Conservation (phyloP, 2,888 invertebrate species). For the Scaeva pyrastri region DNA sequence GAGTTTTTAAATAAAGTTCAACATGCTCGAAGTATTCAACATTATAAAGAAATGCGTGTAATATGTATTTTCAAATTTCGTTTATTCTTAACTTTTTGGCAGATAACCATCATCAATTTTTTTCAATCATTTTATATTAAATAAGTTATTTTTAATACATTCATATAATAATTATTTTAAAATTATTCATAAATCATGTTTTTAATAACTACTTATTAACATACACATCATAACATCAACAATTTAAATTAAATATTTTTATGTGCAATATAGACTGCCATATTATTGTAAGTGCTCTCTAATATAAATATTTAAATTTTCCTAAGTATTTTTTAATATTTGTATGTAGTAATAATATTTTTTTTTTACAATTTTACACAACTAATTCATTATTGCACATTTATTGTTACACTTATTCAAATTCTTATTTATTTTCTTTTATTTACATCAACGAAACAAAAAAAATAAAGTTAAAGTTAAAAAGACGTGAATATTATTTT, state of each 20-base stretch:
- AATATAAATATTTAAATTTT: slow-evolving; percentile 65
- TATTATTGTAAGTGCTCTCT: slow-evolving; percentile 52
- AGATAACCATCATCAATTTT: slow-evolving; percentile 47
- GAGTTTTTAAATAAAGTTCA: no score
- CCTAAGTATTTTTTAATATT: slow-evolving; percentile 48
- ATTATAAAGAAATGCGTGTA: neutral
- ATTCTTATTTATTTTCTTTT: slow-evolving; percentile 24
- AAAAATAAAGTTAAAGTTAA: neutral
- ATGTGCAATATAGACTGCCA: slow-evolving; percentile 52
- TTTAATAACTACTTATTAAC: slow-evolving; percentile 68
- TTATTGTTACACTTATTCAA: slow-evolving; percentile 54
- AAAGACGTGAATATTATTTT: slow-evolving; percentile 1
- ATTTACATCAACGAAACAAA: slow-evolving; percentile 21
- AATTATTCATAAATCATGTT: slow-evolving; percentile 42
- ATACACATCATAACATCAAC: slow-evolving; percentile 70
- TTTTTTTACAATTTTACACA: slow-evolving; percentile 55
- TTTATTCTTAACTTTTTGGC: slow-evolving; percentile 51
- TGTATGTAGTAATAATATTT: slow-evolving; percentile 37
- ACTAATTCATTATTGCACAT: slow-evolving; percentile 64
- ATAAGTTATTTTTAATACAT: slow-evolving; percentile 41
- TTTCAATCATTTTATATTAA: slow-evolving; percentile 44
- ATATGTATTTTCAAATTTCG: slow-evolving; percentile 19
- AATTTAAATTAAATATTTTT: slow-evolving; percentile 57
- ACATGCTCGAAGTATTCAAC: no score
- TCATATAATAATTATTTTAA: slow-evolving; percentile 43